phyloP scores from a whole-genome alignment of 1,140 invertebrate genomes.

The Dreissena rostriformis region DNA sequence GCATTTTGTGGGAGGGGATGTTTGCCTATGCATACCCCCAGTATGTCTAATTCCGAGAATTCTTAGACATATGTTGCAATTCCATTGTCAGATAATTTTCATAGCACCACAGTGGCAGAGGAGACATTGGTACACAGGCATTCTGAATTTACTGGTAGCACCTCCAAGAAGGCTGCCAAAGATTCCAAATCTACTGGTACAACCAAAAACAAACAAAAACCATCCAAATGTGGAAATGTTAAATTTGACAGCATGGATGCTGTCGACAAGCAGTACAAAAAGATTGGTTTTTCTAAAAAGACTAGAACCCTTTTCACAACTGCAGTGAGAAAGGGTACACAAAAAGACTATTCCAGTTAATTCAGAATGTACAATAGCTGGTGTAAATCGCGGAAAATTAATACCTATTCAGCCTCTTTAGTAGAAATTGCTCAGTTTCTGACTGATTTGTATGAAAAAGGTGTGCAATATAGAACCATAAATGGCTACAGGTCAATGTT shows the following conservation, averaged over 20 bases:
- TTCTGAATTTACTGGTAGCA: constrained; percentile 20
- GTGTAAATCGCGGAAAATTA: constrained; percentile 49
- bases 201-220: constrained; percentile 16
- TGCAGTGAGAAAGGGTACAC: constrained; percentile 42
- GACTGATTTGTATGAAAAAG: constrained; percentile 11
- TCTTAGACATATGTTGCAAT: constrained; percentile 38
- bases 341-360: constrained; percentile 36
- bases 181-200: constrained; percentile 8
- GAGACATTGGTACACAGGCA: constrained; percentile 36
- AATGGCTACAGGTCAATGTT: constrained; percentile 55
- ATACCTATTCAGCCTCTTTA: constrained; percentile 39
- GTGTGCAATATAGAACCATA: constrained; percentile 45
- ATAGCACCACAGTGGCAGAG: constrained; percentile 55
- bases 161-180: constrained; percentile 27
- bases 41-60: constrained; percentile 55
- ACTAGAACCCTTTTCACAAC: constrained; percentile 45
- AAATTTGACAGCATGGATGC: constrained; percentile 54
- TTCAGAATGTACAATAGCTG: constrained; percentile 41
- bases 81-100: constrained; percentile 54
- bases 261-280: constrained; percentile 46
- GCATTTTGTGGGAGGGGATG: constrained; percentile 47
- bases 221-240: constrained; percentile 20
- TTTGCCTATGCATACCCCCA: constrained; percentile 59
- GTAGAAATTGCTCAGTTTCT: constrained; percentile 32
- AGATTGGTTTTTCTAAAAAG: constrained; percentile 33